These are phyloP conservation scores for Euglossa dilemma DNA, from an alignment of 1,140 invertebrate species.

Conservation along the genomic window DNA sequence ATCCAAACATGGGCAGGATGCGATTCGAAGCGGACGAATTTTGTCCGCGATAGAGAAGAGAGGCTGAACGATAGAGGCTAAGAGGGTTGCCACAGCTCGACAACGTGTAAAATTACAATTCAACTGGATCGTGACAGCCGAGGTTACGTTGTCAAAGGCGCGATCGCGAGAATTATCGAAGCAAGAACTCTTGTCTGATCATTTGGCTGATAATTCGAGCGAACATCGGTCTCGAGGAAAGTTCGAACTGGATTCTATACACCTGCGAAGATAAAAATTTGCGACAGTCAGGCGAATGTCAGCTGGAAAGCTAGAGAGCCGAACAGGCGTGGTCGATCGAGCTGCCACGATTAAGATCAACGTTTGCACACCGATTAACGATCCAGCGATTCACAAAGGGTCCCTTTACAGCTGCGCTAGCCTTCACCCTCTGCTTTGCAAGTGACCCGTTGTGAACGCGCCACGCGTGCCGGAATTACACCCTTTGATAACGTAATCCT, in stretches of 20 bases:
- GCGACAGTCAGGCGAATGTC: too few relatives aligned
- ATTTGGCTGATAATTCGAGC: too few relatives aligned
- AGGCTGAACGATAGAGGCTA: background rate
- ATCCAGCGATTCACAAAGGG: background rate
- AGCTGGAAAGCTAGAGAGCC: too few relatives aligned
- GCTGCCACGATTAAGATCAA: background rate
- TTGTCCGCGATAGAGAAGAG: background rate
- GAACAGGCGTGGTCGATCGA: too few relatives aligned
- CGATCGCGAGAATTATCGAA: background rate
- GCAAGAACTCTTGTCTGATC: too few relatives aligned
- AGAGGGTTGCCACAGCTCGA: background rate
- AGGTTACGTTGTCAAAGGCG: background rate
- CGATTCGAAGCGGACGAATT: background rate
- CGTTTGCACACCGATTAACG: background rate
- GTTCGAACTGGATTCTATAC: too few relatives aligned
- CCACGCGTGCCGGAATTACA: background rate
- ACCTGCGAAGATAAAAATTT: too few relatives aligned
- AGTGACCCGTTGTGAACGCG: background rate
- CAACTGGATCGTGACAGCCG: background rate
- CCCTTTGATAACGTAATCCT: slow-evolving; percentile 18
- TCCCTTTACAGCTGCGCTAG: background rate
- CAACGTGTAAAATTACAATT: too few relatives aligned
- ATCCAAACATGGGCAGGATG: slow-evolving; percentile 1
- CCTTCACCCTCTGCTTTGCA: background rate
- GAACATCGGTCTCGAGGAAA: too few relatives aligned